Percentiles rank a stretch among this genome's conserved stretches.
These are phyloP conservation scores for Manacus vitellinus DNA, from an alignment of 2,113 vertebrate genomes.

Conservation along the genomic window DNA sequence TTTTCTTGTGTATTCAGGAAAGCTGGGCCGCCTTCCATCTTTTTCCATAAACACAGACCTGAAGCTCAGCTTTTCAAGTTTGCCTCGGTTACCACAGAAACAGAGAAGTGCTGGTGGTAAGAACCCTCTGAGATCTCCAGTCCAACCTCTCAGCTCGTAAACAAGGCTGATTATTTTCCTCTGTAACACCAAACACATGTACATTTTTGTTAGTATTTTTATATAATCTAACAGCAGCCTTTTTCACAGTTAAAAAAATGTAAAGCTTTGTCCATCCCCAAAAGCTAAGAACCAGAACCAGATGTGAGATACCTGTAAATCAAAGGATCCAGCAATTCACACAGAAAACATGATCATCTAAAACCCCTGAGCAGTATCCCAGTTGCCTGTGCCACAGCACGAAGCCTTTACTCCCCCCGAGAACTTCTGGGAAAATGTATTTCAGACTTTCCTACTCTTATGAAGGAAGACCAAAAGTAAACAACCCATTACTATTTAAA, in stretches of 20 bases:
- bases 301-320: neutral
- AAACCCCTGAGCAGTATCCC: neutral
- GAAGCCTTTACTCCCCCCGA: neutral
- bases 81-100: neutral
- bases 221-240: neutral
- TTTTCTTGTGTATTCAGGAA: neutral
- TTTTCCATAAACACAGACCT: neutral
- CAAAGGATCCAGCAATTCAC: neutral
- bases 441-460: neutral
- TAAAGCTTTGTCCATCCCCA: neutral
- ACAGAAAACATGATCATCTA: neutral
- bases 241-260: neutral
- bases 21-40: neutral
- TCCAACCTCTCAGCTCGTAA: neutral
- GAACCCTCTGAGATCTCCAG: neutral
- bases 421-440: neutral
- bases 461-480: neutral
- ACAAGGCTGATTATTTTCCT: neutral
- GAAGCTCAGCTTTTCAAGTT: neutral
- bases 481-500: neutral
- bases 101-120: neutral
- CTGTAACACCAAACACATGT: neutral
- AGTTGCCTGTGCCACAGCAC: neutral
- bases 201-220: neutral
- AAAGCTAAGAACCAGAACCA: neutral